Percentiles rank a stretch among this genome's conserved stretches.
phyloP scores from a whole-genome alignment of 2,888 invertebrate genomes.

The Machimus atricapillus region DNA sequence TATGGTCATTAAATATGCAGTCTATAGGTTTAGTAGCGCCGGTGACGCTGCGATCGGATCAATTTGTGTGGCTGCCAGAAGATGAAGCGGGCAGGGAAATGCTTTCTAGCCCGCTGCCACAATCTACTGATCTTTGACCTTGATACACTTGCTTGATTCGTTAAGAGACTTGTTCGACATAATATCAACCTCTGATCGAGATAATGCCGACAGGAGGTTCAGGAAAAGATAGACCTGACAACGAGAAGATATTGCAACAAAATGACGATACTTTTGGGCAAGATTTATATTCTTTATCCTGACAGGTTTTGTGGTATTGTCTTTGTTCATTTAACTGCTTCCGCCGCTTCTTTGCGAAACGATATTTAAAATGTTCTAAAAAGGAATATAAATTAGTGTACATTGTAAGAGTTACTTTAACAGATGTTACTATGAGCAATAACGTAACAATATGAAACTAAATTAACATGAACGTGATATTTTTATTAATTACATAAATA shows the following conservation, averaged over 20 bases:
- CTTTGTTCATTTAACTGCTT: neutral
- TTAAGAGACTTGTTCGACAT: conserved; percentile 46
- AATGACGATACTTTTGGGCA: conserved; percentile 10
- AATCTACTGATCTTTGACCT: conserved; percentile 33
- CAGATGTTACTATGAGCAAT: neutral
- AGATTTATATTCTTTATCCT: neutral
- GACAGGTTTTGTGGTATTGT: neutral
- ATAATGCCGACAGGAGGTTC: neutral
- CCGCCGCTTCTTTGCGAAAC: neutral
- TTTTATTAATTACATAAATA: no score
- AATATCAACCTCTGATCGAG: conserved; percentile 39
- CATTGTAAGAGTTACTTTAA: neutral
- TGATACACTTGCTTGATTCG: conserved; percentile 44
- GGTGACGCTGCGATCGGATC: neutral
- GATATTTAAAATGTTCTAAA: neutral
- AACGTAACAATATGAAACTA: no score
- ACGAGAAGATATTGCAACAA: conserved; percentile 19
- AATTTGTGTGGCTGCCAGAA: neutral
- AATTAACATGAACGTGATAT: no score
- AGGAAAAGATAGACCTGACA: neutral
- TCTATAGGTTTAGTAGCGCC: neutral
- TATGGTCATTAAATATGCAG: conserved; percentile 16
- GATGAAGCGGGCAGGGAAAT: conserved; percentile 8
- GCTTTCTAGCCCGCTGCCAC: neutral
- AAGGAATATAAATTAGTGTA: neutral